These are phyloP conservation scores for Eristalinus sepulchralis DNA, from an alignment of 2,888 invertebrate genomes.

Conservation along the genomic window DNA sequence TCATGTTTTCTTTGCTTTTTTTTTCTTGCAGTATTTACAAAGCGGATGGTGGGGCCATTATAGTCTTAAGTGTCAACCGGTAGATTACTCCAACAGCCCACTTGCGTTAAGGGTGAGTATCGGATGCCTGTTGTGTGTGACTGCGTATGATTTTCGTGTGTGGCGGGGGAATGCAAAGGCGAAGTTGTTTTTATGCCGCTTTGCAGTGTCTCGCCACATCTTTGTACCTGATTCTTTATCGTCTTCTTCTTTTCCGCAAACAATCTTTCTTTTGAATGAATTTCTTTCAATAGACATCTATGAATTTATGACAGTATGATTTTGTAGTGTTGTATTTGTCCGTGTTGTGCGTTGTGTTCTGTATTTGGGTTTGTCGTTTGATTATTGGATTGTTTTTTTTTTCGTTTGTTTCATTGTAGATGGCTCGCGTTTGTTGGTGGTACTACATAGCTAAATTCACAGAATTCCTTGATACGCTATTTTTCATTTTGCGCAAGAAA, in stretches of 20 bases:
- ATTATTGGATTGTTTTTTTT: slow-evolving; percentile 54
- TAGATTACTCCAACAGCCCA: slow-evolving; percentile 90
- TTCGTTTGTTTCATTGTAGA: slow-evolving; percentile 82
- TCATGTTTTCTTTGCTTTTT: neutral
- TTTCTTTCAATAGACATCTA: slow-evolving; percentile 1
- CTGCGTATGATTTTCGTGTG: slow-evolving; percentile 2
- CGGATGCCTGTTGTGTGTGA: neutral
- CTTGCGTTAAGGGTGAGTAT: slow-evolving; percentile 86
- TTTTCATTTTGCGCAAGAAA: slow-evolving; percentile 97
- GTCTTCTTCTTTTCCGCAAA: neutral
- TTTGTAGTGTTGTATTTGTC: slow-evolving; percentile 3
- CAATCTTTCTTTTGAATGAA: slow-evolving; percentile 3
- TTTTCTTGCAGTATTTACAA: slow-evolving; percentile 82
- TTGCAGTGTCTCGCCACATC: neutral
- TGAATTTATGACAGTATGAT: slow-evolving; percentile 12
- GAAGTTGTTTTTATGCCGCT: slow-evolving; percentile 3
- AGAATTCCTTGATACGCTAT: slow-evolving; percentile 97
- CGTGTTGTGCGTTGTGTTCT: slow-evolving; percentile 24
- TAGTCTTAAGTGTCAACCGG: slow-evolving; percentile 92
- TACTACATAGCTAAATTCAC: slow-evolving; percentile 98
- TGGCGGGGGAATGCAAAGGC: slow-evolving; percentile 17
- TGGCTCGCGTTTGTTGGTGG: slow-evolving; percentile 97
- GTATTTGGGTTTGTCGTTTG: slow-evolving; percentile 49
- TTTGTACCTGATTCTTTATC: neutral
- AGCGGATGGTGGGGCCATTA: slow-evolving; percentile 91